Evolutionary conservation across 2,888 invertebrate genomes (phyloP).

Genomic region (Drosophila birchii): DNA sequence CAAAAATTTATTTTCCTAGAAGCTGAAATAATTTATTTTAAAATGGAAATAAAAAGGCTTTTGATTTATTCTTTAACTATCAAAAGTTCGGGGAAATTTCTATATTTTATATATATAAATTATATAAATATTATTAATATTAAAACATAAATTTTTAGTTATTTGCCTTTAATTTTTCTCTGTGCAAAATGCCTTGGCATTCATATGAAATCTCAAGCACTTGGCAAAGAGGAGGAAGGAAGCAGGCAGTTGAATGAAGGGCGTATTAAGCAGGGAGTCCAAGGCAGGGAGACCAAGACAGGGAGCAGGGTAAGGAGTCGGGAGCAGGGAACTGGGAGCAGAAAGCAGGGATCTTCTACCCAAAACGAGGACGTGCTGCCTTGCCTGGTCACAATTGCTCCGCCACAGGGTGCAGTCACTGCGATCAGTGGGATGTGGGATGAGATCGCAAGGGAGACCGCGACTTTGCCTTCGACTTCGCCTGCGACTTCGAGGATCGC

Average conservation of each 20-base stretch:
- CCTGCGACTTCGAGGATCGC: constrained; percentile 26
- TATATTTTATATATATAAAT: no score
- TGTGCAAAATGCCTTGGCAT: constrained; percentile 18
- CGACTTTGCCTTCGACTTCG: neutral
- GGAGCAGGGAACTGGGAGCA: constrained; percentile 15
- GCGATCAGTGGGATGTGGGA: constrained; percentile 15
- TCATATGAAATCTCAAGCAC: constrained; percentile 48
- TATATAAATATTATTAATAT: no score
- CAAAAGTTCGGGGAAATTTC: no score
- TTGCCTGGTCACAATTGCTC: constrained; percentile 68
- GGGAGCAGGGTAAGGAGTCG: constrained; percentile 4
- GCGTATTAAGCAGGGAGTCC: constrained; percentile 7
- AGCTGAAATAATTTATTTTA: no score
- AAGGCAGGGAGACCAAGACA: constrained; percentile 8
- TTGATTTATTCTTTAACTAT: no score
- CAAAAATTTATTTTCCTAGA: no score
- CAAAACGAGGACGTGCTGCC: constrained; percentile 75
- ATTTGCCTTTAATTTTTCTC: neutral
- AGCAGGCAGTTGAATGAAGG: constrained; percentile 2
- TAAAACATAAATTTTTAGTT: no score
- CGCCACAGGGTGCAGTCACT: constrained; percentile 76
- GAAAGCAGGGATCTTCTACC: constrained; percentile 41
- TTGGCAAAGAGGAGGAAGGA: constrained; percentile 2
- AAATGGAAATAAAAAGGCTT: no score
- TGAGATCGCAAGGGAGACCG: constrained; percentile 10